Conservation (phyloP, 2,113 vertebrate genomes). For the Oreochromis spilurus region DNA sequence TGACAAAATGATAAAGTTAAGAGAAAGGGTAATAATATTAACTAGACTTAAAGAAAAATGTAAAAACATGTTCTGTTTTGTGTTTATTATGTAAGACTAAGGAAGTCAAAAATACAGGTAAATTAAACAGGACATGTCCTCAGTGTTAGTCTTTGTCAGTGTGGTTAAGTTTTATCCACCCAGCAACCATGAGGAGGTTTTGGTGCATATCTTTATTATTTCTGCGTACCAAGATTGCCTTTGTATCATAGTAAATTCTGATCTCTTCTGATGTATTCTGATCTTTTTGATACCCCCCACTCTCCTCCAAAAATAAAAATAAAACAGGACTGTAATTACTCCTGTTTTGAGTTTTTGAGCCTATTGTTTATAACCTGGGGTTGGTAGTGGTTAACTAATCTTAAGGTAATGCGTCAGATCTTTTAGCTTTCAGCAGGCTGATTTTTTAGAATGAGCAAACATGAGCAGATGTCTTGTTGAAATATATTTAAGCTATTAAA, state of each 20-base stretch:
- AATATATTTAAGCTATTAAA: background rate
- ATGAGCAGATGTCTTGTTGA: background rate
- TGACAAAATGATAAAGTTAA: background rate
- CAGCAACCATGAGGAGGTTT: background rate
- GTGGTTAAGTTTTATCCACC: background rate
- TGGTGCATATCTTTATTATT: background rate
- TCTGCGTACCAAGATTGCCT: background rate
- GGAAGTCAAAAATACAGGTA: background rate
- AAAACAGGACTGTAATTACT: background rate
- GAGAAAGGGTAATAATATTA: background rate
- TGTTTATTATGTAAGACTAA: background rate
- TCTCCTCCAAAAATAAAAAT: background rate
- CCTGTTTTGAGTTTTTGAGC: background rate
- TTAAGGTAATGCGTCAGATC: background rate
- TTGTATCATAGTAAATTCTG: background rate
- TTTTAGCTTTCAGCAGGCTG: background rate
- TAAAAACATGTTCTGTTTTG: background rate
- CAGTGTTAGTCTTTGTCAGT: background rate
- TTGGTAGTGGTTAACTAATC: background rate
- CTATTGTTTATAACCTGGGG: background rate
- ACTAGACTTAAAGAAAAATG: background rate
- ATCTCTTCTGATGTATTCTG: background rate
- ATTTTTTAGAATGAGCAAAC: background rate
- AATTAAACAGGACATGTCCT: background rate
- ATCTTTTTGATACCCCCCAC: background rate